These are phyloP conservation scores for Glossophaga mutica DNA, from an alignment of 2,797 vertebrate genomes.

Conservation along the genomic window DNA sequence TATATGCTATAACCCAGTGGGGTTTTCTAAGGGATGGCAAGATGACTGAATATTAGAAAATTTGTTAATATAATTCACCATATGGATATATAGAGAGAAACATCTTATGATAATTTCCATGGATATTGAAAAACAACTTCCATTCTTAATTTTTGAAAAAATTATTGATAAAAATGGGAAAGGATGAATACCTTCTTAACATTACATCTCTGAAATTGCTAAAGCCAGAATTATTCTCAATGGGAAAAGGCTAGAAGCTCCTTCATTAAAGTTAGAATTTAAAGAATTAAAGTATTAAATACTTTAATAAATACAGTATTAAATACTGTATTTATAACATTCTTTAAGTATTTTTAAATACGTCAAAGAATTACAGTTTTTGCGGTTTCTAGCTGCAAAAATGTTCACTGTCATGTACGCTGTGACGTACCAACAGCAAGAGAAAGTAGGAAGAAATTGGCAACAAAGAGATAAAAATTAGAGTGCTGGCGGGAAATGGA, in stretches of 20 bases:
- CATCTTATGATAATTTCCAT: neutral
- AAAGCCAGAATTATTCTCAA: neutral
- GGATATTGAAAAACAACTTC: neutral
- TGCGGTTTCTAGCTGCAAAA: neutral
- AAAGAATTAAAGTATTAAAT: neutral
- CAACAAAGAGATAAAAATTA: neutral
- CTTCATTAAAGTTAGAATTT: neutral
- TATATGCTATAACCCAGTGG: neutral
- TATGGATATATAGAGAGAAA: neutral
- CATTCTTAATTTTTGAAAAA: neutral
- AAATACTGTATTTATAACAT: too few species aligned
- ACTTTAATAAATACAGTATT: too few species aligned
- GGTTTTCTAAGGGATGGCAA: neutral
- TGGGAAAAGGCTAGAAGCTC: neutral
- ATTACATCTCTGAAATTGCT: neutral
- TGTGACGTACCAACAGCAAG: neutral
- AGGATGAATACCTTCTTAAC: neutral
- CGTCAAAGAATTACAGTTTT: neutral
- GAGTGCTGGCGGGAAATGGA: too few species aligned
- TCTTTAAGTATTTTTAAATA: too few species aligned
- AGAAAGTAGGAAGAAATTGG: neutral
- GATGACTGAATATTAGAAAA: neutral
- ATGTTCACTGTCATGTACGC: neutral
- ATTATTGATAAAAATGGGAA: neutral
- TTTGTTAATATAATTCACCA: neutral